Conservation (phyloP, 35 echinoderm and acorn worm species). For the Holothuria glaberrima region DNA sequence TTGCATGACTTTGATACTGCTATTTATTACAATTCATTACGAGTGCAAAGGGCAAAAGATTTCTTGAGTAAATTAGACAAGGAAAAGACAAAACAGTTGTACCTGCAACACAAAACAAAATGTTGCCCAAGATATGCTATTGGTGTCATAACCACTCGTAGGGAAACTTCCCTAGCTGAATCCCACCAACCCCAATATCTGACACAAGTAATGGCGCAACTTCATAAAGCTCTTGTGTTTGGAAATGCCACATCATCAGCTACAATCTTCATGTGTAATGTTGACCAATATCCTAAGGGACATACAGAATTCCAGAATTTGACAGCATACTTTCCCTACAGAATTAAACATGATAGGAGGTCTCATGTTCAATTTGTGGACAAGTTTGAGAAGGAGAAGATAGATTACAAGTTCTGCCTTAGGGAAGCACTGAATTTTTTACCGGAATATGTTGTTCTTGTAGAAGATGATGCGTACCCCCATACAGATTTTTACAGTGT, state of each 20-base stretch:
- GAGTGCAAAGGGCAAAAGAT: constrained; percentile 51
- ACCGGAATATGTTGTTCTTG: constrained; percentile 77
- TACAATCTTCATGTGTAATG: constrained; percentile 82
- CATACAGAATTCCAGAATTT: constrained; percentile 69
- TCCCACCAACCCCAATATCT: constrained; percentile 59
- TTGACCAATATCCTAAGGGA: constrained; percentile 14
- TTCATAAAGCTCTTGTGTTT: constrained; percentile 49
- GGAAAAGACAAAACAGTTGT: constrained; percentile 11
- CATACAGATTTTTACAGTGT: constrained; percentile 72
- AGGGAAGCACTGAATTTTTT: constrained; percentile 48
- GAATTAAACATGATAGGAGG: constrained; percentile 6
- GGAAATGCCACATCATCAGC: constrained; percentile 11
- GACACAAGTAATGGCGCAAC: constrained; percentile 68
- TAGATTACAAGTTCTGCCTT: constrained; percentile 84
- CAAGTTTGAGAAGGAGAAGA: constrained; percentile 66
- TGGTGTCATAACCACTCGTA: constrained; percentile 65
- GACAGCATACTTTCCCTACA: constrained; percentile 66
- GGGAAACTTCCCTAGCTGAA: neutral
- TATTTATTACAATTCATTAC: constrained; percentile 42
- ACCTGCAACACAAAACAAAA: constrained; percentile 15
- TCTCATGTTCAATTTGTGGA: neutral
- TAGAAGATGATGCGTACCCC: constrained; percentile 89
- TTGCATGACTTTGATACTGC: constrained; percentile 8
- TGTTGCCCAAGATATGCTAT: constrained; percentile 61
- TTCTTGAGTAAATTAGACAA: constrained; percentile 45